These are phyloP conservation scores for Pyrochroa serraticornis DNA, from an alignment of 2,888 invertebrate species.

Conservation along the genomic window DNA sequence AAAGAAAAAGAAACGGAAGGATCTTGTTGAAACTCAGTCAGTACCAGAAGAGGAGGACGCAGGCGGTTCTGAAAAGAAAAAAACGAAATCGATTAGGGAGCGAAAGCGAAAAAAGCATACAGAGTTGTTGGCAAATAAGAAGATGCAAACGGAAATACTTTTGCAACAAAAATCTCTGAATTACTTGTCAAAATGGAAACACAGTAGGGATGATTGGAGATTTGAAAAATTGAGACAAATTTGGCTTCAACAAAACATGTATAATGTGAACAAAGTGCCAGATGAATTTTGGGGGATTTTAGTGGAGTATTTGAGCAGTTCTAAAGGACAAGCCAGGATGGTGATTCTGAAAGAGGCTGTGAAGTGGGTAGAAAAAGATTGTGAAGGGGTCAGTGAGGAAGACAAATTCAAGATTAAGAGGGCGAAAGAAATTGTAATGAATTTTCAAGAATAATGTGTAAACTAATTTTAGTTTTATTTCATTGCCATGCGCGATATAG, in stretches of 20 bases:
- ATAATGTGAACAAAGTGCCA: conserved; percentile 65
- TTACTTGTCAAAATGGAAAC: conserved; percentile 77
- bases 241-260: conserved; percentile 75
- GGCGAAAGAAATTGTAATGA: conserved; percentile 71
- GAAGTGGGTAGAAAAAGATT: conserved; percentile 65
- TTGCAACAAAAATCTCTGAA: conserved; percentile 67
- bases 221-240: conserved; percentile 80
- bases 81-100: conserved; percentile 66
- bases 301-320: conserved; percentile 73
- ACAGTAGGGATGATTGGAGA: conserved; percentile 74
- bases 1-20: background rate
- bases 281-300: conserved; percentile 69
- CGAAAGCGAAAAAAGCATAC: conserved; percentile 69
- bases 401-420: conserved; percentile 61
- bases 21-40: background rate
- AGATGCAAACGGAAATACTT: conserved; percentile 61
- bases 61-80: conserved; percentile 50
- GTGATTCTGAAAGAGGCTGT: conserved; percentile 68
- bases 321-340: conserved; percentile 70
- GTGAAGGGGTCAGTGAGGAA: conserved; percentile 62
- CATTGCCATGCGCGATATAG: background rate
- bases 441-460: conserved; percentile 60
- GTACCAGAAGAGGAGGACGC: too few species aligned
- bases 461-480: conserved; percentile 3
- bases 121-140: conserved; percentile 63